phyloP scores from a whole-genome alignment of 2,888 invertebrate genomes.

The Tyria jacobaeae region DNA sequence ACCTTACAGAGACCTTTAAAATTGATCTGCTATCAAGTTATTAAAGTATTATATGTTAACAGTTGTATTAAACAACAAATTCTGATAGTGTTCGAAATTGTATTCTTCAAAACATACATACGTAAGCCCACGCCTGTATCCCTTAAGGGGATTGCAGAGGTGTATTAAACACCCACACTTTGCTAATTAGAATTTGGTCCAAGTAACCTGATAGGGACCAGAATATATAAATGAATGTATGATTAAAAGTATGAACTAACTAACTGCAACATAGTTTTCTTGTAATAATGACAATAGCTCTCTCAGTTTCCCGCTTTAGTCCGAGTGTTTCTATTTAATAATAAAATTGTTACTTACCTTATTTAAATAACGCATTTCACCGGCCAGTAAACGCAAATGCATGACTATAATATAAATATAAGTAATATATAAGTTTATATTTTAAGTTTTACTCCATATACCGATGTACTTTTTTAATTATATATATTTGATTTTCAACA shows the following conservation, averaged over 20 bases:
- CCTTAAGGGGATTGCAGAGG: no score
- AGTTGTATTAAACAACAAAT: no score
- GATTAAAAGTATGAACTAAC: neutral
- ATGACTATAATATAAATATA: conserved; percentile 33
- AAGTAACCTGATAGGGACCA: no score
- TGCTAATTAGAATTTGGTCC: no score
- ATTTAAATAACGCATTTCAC: conserved; percentile 61
- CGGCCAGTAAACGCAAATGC: conserved; percentile 72
- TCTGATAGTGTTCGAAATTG: no score
- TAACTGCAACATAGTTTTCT: neutral
- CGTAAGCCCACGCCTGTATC: no score
- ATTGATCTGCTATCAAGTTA: no score
- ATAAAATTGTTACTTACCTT: conserved; percentile 22
- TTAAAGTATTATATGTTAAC: no score
- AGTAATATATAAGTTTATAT: neutral
- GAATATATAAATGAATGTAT: no score
- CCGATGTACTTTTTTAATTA: conserved; percentile 14
- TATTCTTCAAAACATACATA: no score
- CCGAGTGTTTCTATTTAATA: neutral
- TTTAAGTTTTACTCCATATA: neutral
- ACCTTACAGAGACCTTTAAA: neutral
- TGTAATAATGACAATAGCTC: neutral
- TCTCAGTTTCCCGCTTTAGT: neutral
- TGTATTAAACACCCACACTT: no score
- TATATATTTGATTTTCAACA: conserved; percentile 14